Evolutionary conservation across 2,888 invertebrate species (phyloP).

Genomic region (Platypus cylindrus): DNA sequence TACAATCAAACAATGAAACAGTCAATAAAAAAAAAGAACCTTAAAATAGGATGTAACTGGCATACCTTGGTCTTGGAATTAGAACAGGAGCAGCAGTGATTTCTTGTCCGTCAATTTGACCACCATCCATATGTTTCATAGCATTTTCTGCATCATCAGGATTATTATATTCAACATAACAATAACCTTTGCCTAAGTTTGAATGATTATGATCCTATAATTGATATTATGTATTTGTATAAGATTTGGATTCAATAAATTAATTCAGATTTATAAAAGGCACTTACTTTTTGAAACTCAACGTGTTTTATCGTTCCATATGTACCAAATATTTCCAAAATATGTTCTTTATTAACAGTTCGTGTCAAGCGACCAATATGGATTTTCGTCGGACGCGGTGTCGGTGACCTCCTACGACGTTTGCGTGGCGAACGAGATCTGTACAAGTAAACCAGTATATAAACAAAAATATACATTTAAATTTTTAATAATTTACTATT

Average conservation of each 20-base stretch:
- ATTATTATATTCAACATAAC: conserved; percentile 88
- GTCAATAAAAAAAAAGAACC: not conserved
- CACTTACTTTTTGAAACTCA: conserved; percentile 62
- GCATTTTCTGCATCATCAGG: conserved; percentile 96
- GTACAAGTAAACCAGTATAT: conserved; percentile 3
- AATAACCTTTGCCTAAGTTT: conserved; percentile 82
- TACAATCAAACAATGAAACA: conserved; percentile 1
- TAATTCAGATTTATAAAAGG: not conserved
- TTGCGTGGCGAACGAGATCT: conserved; percentile 51
- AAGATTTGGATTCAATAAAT: not conserved
- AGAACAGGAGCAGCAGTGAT: conserved; percentile 91
- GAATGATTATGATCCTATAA: conserved; percentile 67
- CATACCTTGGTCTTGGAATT: conserved; percentile 48
- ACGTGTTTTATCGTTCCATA: conserved; percentile 78
- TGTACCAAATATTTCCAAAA: conserved; percentile 81
- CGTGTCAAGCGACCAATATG: conserved; percentile 87
- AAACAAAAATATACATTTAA: conserved; percentile 2
- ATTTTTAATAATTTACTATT: conserved; percentile 3
- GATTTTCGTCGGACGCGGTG: conserved; percentile 84
- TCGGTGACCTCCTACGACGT: conserved; percentile 72
- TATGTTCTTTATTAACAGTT: conserved; percentile 84
- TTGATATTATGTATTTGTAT: not conserved
- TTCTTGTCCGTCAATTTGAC: conserved; percentile 93
- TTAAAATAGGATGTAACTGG: not conserved
- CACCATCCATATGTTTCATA: conserved; percentile 99